A percentile compares a stretch with the other conserved stretches of the same genome.
These are phyloP conservation scores for Sphyrna mokarran DNA, from an alignment of 2,113 vertebrate genomes.

Conservation along the genomic window DNA sequence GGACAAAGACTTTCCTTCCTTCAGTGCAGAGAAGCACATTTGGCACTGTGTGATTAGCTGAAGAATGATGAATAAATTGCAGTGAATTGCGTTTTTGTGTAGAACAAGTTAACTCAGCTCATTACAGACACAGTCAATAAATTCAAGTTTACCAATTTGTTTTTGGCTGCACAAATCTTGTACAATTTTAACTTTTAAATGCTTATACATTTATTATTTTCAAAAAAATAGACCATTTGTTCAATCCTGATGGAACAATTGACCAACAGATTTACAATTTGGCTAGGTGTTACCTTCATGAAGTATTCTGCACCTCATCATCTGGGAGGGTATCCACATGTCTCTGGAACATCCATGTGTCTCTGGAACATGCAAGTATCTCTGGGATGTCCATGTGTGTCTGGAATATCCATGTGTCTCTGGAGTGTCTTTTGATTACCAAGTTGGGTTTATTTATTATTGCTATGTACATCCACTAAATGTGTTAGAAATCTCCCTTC, in stretches of 20 bases:
- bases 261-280: constrained; percentile 4
- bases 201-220: background rate
- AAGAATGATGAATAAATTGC: constrained; percentile 46
- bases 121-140: background rate
- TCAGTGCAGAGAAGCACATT: constrained; percentile 43
- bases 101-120: background rate
- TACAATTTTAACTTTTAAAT: background rate
- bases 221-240: background rate
- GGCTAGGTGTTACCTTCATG: background rate
- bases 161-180: background rate
- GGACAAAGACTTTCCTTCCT: constrained; percentile 52
- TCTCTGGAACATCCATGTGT: background rate
- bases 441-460: too few species aligned
- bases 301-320: background rate
- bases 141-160: background rate
- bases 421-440: too few species aligned
- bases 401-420: background rate
- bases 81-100: constrained; percentile 35
- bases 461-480: background rate
- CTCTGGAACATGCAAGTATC: too few species aligned
- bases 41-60: constrained; percentile 42
- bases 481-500: background rate
- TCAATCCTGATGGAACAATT: background rate
- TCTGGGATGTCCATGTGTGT: background rate
- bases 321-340: background rate